A percentile compares a stretch with the other conserved stretches of the same genome.
These are phyloP conservation scores for Agrotis ipsilon DNA, from an alignment of 2,888 invertebrate species.

Conservation along the genomic window DNA sequence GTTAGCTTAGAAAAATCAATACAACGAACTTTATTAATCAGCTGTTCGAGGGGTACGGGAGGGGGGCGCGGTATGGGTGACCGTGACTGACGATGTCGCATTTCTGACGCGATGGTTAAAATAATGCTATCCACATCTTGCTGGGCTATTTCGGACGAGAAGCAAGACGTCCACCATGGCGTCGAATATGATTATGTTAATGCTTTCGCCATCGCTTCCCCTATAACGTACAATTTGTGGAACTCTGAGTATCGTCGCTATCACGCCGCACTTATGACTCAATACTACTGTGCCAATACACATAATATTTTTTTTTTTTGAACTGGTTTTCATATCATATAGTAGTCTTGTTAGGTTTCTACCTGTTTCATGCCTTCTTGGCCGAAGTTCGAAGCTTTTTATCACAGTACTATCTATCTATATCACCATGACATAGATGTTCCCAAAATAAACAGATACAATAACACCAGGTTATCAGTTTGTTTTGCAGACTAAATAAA, in stretches of 20 bases:
- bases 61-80: constrained; percentile 84
- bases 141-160: constrained; percentile 66
- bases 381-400: constrained; percentile 12
- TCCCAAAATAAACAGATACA: constrained; percentile 53
- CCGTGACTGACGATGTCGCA: constrained; percentile 83
- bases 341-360: constrained; percentile 21
- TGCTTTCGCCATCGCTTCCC: constrained; percentile 8
- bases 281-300: too few species aligned
- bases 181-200: constrained; percentile 32
- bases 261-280: constrained; percentile 67
- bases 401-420: constrained; percentile 15
- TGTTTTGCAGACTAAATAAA: constrained; percentile 17
- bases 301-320: too few species aligned
- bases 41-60: constrained; percentile 86
- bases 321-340: constrained; percentile 51
- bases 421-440: constrained; percentile 35
- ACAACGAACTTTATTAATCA: constrained; percentile 89
- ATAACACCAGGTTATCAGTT: constrained; percentile 40
- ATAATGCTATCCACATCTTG: constrained; percentile 66
- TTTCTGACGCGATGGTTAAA: constrained; percentile 78
- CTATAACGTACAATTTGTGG: constrained; percentile 3
- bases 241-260: constrained; percentile 51
- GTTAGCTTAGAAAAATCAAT: constrained; percentile 90
- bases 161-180: constrained; percentile 43
- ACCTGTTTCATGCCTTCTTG: neutral